Conservation (phyloP, 2,113 vertebrate species). For the Pseudonaja textilis region DNA sequence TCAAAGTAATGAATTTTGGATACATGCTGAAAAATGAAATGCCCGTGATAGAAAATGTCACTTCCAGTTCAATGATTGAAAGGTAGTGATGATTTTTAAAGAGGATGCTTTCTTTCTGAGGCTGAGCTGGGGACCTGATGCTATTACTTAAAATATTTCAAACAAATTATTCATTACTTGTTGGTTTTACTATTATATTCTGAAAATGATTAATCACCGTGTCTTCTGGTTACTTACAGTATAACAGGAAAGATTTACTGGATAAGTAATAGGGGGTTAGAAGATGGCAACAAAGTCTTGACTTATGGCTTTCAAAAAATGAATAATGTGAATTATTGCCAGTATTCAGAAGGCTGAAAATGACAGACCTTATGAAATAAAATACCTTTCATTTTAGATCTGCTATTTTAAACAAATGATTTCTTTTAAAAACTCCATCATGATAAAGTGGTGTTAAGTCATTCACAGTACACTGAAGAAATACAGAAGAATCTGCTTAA, state of each 20-base stretch:
- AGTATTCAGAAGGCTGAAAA: slow-evolving; percentile 45
- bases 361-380: slow-evolving; percentile 43
- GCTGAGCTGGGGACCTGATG: slow-evolving; percentile 37
- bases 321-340: slow-evolving; percentile 54
- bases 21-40: slow-evolving; percentile 60
- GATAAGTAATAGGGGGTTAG: slow-evolving; percentile 31
- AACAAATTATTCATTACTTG: slow-evolving; percentile 50
- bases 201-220: slow-evolving; percentile 43
- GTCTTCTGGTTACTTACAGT: slow-evolving; percentile 39
- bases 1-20: slow-evolving; percentile 50
- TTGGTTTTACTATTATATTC: slow-evolving; percentile 45
- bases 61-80: slow-evolving; percentile 51
- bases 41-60: slow-evolving; percentile 28
- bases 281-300: slow-evolving; percentile 42
- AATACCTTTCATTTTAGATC: slow-evolving; percentile 48
- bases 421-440: slow-evolving; percentile 26
- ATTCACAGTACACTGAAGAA: slow-evolving; percentile 16
- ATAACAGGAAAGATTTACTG: slow-evolving; percentile 42
- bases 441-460: neutral
- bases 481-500: slow-evolving; percentile 19
- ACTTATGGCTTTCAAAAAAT: slow-evolving; percentile 52
- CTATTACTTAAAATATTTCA: slow-evolving; percentile 47
- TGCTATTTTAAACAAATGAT: slow-evolving; percentile 56
- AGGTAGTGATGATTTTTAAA: slow-evolving; percentile 49
- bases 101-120: slow-evolving; percentile 49